Evolutionary conservation across 2,113 vertebrate genomes (phyloP).

Genomic region (Bos indicus): DNA sequence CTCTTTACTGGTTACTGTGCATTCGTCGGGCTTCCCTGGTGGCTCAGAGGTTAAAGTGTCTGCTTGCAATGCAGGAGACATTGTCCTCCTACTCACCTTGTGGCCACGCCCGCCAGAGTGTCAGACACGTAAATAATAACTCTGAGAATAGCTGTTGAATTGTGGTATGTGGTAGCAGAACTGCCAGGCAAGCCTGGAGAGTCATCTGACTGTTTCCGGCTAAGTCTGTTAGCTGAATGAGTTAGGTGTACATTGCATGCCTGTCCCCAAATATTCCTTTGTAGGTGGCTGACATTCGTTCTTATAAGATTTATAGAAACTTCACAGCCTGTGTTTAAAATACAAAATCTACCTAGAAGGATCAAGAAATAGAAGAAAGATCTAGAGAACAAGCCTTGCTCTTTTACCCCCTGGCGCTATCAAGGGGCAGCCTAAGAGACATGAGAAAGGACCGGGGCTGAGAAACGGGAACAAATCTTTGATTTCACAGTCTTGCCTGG

Average conservation of each 20-base stretch:
- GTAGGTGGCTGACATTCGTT: background rate
- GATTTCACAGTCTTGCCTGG: conserved; percentile 62
- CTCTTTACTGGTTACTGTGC: background rate
- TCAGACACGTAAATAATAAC: background rate
- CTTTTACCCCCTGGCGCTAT: background rate
- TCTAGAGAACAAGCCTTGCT: background rate
- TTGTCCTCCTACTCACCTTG: background rate
- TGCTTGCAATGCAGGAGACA: too few relatives aligned
- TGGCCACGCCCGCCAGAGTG: background rate
- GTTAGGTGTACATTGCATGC: background rate
- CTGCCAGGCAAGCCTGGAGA: background rate
- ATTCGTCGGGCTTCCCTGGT: background rate
- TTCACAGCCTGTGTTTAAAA: background rate
- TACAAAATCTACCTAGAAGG: background rate
- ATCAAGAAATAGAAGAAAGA: background rate
- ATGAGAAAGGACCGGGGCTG: background rate
- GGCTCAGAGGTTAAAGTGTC: too few relatives aligned
- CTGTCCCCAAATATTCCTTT: background rate
- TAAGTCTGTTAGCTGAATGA: background rate
- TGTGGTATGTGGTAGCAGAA: background rate
- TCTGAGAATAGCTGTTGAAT: background rate
- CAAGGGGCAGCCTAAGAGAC: background rate
- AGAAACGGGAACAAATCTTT: conserved; percentile 44
- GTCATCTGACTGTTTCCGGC: background rate
- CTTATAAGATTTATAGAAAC: background rate